These are phyloP conservation scores for Dermolepida albohirtum DNA, from an alignment of 2,888 invertebrate species.

Conservation along the genomic window DNA sequence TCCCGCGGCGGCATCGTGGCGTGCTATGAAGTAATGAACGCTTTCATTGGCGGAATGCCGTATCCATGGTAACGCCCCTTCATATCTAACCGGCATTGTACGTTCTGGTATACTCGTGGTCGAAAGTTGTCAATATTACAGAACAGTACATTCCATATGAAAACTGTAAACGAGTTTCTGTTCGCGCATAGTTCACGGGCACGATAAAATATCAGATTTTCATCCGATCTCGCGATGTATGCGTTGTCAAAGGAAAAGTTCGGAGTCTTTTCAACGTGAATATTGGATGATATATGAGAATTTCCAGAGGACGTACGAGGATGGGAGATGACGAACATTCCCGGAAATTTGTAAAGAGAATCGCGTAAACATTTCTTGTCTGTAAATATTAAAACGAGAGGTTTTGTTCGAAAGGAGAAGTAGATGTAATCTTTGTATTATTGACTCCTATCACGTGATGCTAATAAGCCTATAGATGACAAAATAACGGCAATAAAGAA, in stretches of 20 bases:
- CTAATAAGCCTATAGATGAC: too few species aligned
- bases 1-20: conserved; percentile 51
- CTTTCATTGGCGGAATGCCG: conserved; percentile 64
- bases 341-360: background rate
- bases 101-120: conserved; percentile 51
- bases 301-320: background rate
- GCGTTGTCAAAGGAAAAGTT: conserved; percentile 22
- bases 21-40: conserved; percentile 62
- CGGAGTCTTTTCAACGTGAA: conserved; percentile 21
- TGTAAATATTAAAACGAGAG: background rate
- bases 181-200: conserved; percentile 38
- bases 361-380: too few species aligned
- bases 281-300: conserved; percentile 4
- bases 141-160: conserved; percentile 35
- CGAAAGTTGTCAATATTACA: conserved; percentile 33
- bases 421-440: background rate
- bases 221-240: background rate
- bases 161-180: conserved; percentile 30
- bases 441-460: too few species aligned
- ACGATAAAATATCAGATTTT: conserved; percentile 17
- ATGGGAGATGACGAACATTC: background rate
- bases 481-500: too few species aligned
- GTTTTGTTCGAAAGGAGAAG: background rate
- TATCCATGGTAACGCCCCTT: conserved; percentile 65
- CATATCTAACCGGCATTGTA: conserved; percentile 56